phyloP scores from a whole-genome alignment of 2,888 invertebrate species.

The Dicycla oo region DNA sequence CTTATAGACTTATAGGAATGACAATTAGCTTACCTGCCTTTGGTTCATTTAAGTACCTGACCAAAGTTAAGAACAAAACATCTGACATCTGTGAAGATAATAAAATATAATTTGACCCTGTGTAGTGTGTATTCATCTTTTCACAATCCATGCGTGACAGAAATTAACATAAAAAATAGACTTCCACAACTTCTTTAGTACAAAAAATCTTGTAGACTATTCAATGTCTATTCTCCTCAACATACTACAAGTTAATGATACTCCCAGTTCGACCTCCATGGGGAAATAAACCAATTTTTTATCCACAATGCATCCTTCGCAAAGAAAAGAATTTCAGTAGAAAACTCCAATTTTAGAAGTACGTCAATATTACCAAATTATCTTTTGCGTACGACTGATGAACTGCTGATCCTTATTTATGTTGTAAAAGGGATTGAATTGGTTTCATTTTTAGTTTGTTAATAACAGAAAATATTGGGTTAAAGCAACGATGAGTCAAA shows the following conservation, averaged over 20 bases:
- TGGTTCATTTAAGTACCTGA: background rate
- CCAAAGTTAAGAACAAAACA: background rate
- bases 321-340: slow-evolving; percentile 44
- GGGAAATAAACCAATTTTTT: slow-evolving; percentile 53
- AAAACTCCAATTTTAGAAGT: slow-evolving; percentile 60
- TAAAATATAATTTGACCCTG: no score
- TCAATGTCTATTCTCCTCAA: background rate
- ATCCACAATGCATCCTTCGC: slow-evolving; percentile 49
- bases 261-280: slow-evolving; percentile 3
- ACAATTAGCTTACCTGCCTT: no score
- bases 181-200: background rate
- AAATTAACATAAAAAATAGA: background rate
- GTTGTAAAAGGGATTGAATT: background rate
- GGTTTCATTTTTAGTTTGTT: background rate
- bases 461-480: background rate
- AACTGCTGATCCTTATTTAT: background rate
- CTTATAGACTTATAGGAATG: no score
- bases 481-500: slow-evolving; percentile 40
- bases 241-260: slow-evolving; percentile 7
- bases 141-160: no score
- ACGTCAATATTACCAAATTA: slow-evolving; percentile 49
- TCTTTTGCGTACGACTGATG: background rate
- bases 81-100: no score
- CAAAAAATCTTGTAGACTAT: background rate
- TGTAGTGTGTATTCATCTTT: background rate